Percentiles rank a stretch among this genome's conserved stretches.
These are phyloP conservation scores for Zalophus californianus DNA, from an alignment of 2,797 vertebrate species.

Conservation along the genomic window DNA sequence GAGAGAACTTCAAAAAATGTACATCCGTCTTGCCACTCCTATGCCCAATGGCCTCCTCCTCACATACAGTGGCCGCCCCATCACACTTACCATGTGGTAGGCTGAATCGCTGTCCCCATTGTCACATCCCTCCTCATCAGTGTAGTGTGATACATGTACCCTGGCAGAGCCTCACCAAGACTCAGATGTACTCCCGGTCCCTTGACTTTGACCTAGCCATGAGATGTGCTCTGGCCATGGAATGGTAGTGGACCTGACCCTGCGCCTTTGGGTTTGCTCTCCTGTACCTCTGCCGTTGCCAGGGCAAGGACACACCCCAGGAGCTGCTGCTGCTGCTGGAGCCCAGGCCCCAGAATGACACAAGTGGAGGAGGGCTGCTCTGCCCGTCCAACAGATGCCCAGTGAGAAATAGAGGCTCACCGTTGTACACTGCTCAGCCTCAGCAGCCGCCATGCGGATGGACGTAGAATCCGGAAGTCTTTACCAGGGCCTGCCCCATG, in stretches of 20 bases:
- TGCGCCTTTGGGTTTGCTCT: background rate
- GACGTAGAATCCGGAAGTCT: accelerated
- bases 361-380: background rate
- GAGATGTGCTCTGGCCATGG: background rate
- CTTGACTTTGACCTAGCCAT: background rate
- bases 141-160: accelerated
- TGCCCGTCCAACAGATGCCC: accelerated
- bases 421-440: background rate
- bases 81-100: background rate
- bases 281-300: background rate
- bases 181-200: accelerated
- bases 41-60: background rate
- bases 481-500: accelerated
- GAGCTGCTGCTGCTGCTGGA: background rate
- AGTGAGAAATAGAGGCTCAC: background rate
- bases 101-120: background rate
- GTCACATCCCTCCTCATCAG: background rate
- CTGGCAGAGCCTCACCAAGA: accelerated
- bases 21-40: background rate
- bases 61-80: accelerated
- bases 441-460: background rate
- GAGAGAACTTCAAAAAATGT: background rate
- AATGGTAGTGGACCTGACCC: background rate
- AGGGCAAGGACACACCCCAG: background rate
- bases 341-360: background rate